Conservation (phyloP, 2,113 vertebrate species). For the Sylvia atricapilla region DNA sequence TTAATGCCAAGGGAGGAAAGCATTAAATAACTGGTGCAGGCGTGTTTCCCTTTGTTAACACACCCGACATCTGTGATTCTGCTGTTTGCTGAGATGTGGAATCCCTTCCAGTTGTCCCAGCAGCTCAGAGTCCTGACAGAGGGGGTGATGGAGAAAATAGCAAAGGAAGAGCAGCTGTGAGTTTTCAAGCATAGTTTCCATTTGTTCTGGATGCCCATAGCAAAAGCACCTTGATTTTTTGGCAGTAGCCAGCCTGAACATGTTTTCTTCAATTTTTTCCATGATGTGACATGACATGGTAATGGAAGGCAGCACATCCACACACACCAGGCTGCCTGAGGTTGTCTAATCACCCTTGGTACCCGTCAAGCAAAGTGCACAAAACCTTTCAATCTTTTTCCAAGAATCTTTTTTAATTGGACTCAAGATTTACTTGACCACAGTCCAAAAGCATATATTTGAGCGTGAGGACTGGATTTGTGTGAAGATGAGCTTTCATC, state of each 20-base stretch:
- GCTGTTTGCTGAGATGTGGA: not conserved
- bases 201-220: slow-evolving; percentile 27
- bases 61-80: not conserved
- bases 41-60: not conserved
- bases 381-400: not conserved
- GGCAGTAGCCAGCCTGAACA: slow-evolving; percentile 6
- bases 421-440: not conserved
- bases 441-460: not conserved
- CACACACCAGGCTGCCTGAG: not conserved
- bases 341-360: not conserved
- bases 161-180: slow-evolving; percentile 44
- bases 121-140: slow-evolving; percentile 29
- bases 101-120: slow-evolving; percentile 30
- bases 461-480: not conserved
- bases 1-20: not conserved
- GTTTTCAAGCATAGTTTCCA: slow-evolving; percentile 51
- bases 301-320: not conserved
- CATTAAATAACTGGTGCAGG: not conserved
- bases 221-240: slow-evolving; percentile 27
- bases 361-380: not conserved
- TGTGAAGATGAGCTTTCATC: not conserved
- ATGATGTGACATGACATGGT: not conserved
- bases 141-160: not conserved
- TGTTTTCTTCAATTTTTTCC: not conserved
- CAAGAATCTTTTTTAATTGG: not conserved